Evolutionary conservation across 92 coral and sea anemone genomes (phyloP), one percentile per base, ranked within the genome.

Genomic region (Heteractis magnifica): DNA sequence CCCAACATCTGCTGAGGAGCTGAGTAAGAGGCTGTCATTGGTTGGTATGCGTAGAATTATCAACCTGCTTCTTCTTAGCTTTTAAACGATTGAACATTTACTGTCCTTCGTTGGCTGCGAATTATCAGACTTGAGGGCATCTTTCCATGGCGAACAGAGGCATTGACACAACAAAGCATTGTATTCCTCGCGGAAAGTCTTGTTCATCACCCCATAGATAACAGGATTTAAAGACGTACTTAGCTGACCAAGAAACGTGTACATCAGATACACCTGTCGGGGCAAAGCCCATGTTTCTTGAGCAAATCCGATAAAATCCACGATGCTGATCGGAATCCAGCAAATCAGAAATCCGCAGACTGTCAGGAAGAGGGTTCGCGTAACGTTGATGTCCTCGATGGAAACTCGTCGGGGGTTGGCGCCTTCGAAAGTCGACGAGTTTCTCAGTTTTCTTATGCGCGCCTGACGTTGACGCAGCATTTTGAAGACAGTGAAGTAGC

Each of bases 131-230:
- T 85, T 77, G 0, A 62, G 18, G 4, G 58, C 72, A 48, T 77
- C 76, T 51, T 26, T 65, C 56, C 78, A 52, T 16, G 52, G 80
- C 50, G 49, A 26, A 50, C 80, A 75, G 6, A 12, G 50, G 6
- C 81, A 76, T 10, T 68, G 58, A 19, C 88, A 77, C 34, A 85
- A 56, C 78, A 85, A 51, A 49, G 18, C 64, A 83, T 73, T 88
- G 84, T 91, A 91, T 65, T 91, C 94, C 26, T 88, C 92, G 75
- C 97, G 88, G 20, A 93, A 93, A 13, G 92, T 90, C 65, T 91
- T 93, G 90, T 93, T 93, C 96, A 92, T 92, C 52, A 90, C 92
- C 7, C 96, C 93, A 48, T 92, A 92, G 52, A 92, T 90, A 10
- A 88, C 83, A 0, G 97, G 97, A 23, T 93, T 93, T 20, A 93